These are phyloP conservation scores for Candoia aspera DNA, from an alignment of 2,113 vertebrate species.

Conservation along the genomic window DNA sequence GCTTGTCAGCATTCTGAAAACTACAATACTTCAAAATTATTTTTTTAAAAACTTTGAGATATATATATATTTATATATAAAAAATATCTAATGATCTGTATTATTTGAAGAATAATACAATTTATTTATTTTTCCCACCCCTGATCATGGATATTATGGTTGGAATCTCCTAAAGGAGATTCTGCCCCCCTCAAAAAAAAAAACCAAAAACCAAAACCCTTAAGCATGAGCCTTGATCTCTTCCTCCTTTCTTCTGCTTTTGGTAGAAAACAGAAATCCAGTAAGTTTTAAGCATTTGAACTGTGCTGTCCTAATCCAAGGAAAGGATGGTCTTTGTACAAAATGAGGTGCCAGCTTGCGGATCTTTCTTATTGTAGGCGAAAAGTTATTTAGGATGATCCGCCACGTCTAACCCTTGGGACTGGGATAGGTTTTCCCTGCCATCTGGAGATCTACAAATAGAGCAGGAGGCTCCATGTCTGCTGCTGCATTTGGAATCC, in stretches of 20 bases:
- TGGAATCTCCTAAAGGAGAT: conserved; percentile 46
- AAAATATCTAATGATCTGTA: conserved; percentile 66
- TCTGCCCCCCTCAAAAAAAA: conserved; percentile 9
- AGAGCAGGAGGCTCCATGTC: neutral
- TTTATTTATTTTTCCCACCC: conserved; percentile 14
- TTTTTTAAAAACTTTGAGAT: conserved; percentile 53
- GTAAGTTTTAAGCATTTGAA: conserved; percentile 60
- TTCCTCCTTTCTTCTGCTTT: conserved; percentile 45
- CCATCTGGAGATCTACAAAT: neutral
- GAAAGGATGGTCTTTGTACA: conserved; percentile 37
- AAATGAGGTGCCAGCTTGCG: neutral
- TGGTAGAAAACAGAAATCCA: conserved; percentile 62
- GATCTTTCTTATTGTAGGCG: neutral
- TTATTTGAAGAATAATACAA: conserved; percentile 48
- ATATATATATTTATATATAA: conserved; percentile 44
- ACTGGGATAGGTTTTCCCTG: neutral
- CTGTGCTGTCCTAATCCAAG: conserved; percentile 25
- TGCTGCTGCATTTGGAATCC: neutral
- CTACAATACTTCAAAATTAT: conserved; percentile 66
- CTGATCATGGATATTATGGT: conserved; percentile 29
- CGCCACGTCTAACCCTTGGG: neutral
- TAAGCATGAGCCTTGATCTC: conserved; percentile 63
- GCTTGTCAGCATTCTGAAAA: conserved; percentile 63
- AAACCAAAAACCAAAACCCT: neutral
- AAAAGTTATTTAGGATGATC: neutral